These are phyloP conservation scores for Mesorhabditis spiculigera DNA, from an alignment of 2,888 invertebrate genomes.

Conservation along the genomic window DNA sequence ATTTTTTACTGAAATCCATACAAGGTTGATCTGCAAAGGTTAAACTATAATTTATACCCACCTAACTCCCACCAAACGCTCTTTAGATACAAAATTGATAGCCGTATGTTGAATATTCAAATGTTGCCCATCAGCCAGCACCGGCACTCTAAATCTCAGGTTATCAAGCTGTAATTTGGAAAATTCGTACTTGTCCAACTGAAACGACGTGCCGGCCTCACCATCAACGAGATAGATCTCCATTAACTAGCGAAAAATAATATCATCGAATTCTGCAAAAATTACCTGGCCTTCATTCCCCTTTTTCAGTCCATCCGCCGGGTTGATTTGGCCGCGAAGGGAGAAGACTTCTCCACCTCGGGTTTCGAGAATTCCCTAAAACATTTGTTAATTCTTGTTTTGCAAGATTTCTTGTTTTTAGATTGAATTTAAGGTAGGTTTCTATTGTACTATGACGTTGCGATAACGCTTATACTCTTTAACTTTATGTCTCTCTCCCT, in stretches of 20 bases:
- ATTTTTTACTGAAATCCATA: too few relatives aligned
- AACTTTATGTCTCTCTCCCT: too few relatives aligned
- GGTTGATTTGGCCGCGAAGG: not conserved
- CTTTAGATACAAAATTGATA: not conserved
- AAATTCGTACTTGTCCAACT: not conserved
- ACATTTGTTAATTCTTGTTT: not conserved
- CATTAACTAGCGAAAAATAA: slow-evolving; percentile 1
- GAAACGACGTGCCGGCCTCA: not conserved
- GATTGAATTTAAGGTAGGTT: too few relatives aligned
- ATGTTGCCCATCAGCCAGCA: not conserved
- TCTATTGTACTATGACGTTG: too few relatives aligned
- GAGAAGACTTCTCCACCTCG: not conserved
- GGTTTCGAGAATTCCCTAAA: not conserved
- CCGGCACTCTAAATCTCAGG: not conserved
- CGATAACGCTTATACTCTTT: too few relatives aligned
- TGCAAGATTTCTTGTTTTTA: not conserved
- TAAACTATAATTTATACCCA: not conserved
- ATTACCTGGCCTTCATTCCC: too few relatives aligned
- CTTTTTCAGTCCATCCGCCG: not conserved
- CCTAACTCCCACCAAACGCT: not conserved
- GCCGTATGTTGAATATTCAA: not conserved
- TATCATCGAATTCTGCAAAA: not conserved
- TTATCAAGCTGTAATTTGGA: too few relatives aligned
- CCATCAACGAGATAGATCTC: not conserved
- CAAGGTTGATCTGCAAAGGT: too few relatives aligned